A percentile compares a stretch with the other conserved stretches of the same genome.
Conservation (phyloP, 2,113 vertebrate genomes). For the Athene cunicularia region DNA sequence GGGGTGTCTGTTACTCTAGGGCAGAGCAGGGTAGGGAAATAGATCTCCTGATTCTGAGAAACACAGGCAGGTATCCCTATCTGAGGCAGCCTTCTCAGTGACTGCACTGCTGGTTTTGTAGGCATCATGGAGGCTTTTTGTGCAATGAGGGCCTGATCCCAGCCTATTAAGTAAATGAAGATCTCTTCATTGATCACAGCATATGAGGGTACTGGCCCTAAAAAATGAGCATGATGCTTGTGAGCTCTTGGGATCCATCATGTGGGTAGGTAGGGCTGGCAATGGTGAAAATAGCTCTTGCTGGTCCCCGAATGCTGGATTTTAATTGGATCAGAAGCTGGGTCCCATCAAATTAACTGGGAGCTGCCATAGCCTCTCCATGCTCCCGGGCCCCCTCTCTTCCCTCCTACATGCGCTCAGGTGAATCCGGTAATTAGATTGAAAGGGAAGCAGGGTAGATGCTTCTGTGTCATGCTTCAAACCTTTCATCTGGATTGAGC, state of each 20-base stretch:
- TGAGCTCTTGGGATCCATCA: rapidly evolving
- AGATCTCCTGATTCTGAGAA: rapidly evolving
- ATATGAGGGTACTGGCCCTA: rapidly evolving
- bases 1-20: neutral
- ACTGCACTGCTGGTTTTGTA: neutral
- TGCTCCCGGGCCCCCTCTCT: rapidly evolving
- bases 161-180: neutral
- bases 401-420: neutral
- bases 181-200: neutral
- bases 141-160: neutral
- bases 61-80: too few species aligned
- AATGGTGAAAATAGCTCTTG: neutral
- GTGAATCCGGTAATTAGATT: neutral
- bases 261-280: neutral
- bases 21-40: neutral
- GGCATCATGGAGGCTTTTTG: neutral
- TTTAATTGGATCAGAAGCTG: neutral
- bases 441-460: neutral
- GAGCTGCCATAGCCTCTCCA: neutral
- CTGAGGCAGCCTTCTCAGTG: neutral
- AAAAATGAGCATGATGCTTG: rapidly evolving
- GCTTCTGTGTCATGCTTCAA: neutral
- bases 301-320: neutral
- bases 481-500: neutral
- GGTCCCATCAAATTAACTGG: neutral